phyloP scores from a whole-genome alignment of 37 sponge, comb jelly and placozoan species.

The Diacarnus erythraeanus region DNA sequence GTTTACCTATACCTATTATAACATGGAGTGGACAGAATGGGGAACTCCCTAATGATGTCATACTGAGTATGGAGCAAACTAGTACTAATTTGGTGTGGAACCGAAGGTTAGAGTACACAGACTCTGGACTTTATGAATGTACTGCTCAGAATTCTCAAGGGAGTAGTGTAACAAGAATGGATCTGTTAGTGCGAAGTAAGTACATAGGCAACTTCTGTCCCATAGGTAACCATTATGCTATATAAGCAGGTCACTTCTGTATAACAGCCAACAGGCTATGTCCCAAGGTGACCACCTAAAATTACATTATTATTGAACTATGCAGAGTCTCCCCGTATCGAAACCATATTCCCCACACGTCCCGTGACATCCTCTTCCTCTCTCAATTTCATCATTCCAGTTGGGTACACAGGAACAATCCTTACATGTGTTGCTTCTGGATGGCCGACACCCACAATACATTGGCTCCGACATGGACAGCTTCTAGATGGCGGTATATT shows the following conservation, averaged over 20 bases:
- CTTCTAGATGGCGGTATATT: neutral
- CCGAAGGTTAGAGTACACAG: conserved; percentile 4
- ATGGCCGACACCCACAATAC: conserved; percentile 27
- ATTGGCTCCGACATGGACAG: conserved; percentile 15
- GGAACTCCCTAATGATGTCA: neutral
- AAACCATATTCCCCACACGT: conserved; percentile 5
- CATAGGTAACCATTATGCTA: too few relatives aligned
- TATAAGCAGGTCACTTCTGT: too few relatives aligned
- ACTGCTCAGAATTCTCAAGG: conserved; percentile 2
- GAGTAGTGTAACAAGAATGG: neutral
- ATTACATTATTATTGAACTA: too few relatives aligned
- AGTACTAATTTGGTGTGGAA: conserved; percentile 15
- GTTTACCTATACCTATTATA: conserved; percentile 15
- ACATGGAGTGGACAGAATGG: conserved; percentile 2
- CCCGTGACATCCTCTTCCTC: neutral
- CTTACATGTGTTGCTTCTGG: conserved; percentile 34
- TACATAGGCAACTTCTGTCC: too few relatives aligned
- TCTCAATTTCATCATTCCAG: conserved; percentile 4
- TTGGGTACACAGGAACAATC: neutral
- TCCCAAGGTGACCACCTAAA: too few relatives aligned
- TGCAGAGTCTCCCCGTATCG: conserved; percentile 7
- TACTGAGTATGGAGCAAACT: neutral
- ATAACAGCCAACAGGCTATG: too few relatives aligned
- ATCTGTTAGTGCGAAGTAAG: conserved; percentile 23
- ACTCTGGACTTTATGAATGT: conserved; percentile 23